phyloP scores from a whole-genome alignment of 2,797 vertebrate genomes.

The Molossus alvarezi region DNA sequence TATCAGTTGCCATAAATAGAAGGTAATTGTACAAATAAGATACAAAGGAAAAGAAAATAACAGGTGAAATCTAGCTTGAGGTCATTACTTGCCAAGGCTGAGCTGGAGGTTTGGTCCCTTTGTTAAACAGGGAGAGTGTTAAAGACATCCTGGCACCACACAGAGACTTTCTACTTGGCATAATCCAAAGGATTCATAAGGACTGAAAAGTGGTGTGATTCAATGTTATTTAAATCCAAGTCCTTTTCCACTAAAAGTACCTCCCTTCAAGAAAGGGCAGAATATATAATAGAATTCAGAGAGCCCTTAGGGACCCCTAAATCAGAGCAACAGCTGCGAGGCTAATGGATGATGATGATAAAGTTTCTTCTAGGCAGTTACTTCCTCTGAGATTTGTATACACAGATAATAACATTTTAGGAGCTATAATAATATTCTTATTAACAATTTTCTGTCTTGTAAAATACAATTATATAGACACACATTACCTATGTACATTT shows the following conservation, averaged over 20 bases:
- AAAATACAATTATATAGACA: neutral
- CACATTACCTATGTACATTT: neutral
- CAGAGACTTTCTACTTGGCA: neutral
- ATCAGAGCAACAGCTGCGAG: neutral
- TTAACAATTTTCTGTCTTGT: neutral
- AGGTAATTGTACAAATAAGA: slow-evolving; percentile 37
- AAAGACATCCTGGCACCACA: neutral
- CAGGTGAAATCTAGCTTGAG: neutral
- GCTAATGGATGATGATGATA: neutral
- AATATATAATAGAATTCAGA: neutral
- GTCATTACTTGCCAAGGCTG: neutral
- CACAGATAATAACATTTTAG: neutral
- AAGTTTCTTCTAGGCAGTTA: neutral
- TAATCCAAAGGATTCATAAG: neutral
- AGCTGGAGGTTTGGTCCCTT: neutral
- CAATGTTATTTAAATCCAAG: slow-evolving; percentile 25
- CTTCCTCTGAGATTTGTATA: slow-evolving; percentile 6
- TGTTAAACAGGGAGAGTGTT: neutral
- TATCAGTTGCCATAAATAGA: neutral
- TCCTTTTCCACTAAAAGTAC: neutral
- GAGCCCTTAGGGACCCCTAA: neutral
- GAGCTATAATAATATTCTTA: neutral
- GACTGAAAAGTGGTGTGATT: neutral
- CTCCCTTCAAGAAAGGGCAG: neutral
- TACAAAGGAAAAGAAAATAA: neutral